Evolutionary conservation across 1,140 invertebrate genomes (phyloP).

Genomic region (Stenopsyche tienmushanensis): DNA sequence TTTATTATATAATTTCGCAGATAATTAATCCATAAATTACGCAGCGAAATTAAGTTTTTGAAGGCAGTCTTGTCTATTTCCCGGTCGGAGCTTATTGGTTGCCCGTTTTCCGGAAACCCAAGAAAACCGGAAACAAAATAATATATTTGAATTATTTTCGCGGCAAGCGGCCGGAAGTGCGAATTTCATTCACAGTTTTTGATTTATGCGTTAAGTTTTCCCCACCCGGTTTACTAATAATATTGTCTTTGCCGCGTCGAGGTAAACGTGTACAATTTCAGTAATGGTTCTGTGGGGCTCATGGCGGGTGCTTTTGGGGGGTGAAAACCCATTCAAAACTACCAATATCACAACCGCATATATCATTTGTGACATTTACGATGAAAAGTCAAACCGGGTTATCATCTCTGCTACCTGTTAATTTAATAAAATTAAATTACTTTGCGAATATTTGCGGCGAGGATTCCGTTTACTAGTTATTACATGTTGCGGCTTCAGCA

Average conservation of each 20-base stretch:
- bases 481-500: too few species aligned
- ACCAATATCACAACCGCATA: conserved; percentile 30
- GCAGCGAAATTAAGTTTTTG: too few species aligned
- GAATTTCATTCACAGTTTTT: conserved; percentile 39
- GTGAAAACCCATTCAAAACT: conserved; percentile 20
- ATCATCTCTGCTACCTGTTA: neutral
- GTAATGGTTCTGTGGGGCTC: neutral
- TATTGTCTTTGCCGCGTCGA: conserved; percentile 40
- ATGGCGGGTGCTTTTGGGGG: neutral
- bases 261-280: conserved; percentile 17
- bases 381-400: conserved; percentile 8
- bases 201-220: conserved; percentile 39
- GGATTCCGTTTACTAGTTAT: too few species aligned
- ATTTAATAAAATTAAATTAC: conserved; percentile 8
- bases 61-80: too few species aligned
- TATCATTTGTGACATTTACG: conserved; percentile 22
- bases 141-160: conserved; percentile 39
- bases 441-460: neutral
- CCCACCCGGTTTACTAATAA: conserved; percentile 35
- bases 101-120: too few species aligned
- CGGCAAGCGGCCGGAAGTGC: conserved; percentile 32
- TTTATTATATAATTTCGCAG: too few species aligned
- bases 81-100: too few species aligned
- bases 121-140: conserved; percentile 26
- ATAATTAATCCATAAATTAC: too few species aligned